Evolutionary conservation across 2,797 vertebrate genomes (phyloP).

Genomic region (Sandelia bainsii): DNA sequence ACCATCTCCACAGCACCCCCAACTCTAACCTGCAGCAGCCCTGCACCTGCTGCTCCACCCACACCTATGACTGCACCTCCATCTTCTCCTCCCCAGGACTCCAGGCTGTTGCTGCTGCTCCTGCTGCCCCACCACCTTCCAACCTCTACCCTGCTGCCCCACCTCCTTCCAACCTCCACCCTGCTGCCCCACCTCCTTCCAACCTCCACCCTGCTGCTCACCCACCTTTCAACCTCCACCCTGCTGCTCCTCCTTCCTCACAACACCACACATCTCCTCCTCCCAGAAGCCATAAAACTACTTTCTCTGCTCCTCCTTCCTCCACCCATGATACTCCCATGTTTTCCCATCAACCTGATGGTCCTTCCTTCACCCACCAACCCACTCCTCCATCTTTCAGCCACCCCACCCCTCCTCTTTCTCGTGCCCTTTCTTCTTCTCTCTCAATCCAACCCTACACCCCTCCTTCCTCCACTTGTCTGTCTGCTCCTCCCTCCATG

Average conservation of each 20-base stretch:
- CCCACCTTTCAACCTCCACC: slow-evolving; percentile 42
- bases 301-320: slow-evolving; percentile 26
- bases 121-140: slow-evolving; percentile 47
- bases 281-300: background rate
- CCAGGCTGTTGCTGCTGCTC: slow-evolving; percentile 58
- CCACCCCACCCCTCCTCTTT: slow-evolving; percentile 38
- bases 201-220: slow-evolving; percentile 44
- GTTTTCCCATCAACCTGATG: too few species aligned
- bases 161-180: background rate
- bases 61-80: slow-evolving; percentile 75
- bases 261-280: slow-evolving; percentile 6
- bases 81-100: slow-evolving; percentile 44
- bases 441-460: slow-evolving; percentile 68
- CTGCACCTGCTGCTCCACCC: slow-evolving; percentile 82
- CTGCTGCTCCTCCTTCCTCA: slow-evolving; percentile 7
- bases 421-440: slow-evolving; percentile 7
- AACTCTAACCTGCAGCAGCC: slow-evolving; percentile 71
- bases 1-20: slow-evolving; percentile 84
- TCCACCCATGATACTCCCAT: too few species aligned
- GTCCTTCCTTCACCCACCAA: background rate
- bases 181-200: slow-evolving; percentile 26
- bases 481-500: slow-evolving; percentile 54
- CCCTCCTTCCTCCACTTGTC: background rate
- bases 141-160: background rate
- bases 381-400: background rate